These are phyloP conservation scores for Eupeodes luniger DNA, from an alignment of 2,888 invertebrate species.

Conservation along the genomic window DNA sequence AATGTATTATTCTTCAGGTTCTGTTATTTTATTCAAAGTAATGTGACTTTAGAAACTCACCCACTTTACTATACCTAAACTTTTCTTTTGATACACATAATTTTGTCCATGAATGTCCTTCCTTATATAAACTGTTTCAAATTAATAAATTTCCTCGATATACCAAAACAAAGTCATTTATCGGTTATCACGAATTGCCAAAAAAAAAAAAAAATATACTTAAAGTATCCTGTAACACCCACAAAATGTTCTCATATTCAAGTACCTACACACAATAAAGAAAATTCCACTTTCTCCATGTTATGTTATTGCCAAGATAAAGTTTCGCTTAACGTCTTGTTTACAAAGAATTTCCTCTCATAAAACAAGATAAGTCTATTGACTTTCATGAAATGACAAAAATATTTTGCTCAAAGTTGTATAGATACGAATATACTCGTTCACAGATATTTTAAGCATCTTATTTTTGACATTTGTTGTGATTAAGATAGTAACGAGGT, in stretches of 20 bases:
- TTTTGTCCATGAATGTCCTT: background rate
- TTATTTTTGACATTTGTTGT: too few relatives aligned
- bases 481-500: too few relatives aligned
- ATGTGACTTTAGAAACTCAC: too few relatives aligned
- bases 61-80: too few relatives aligned
- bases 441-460: too few relatives aligned
- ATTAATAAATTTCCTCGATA: slow-evolving; percentile 45
- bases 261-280: too few relatives aligned
- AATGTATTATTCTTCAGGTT: too few relatives aligned
- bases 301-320: slow-evolving; percentile 4
- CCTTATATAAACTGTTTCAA: slow-evolving; percentile 12
- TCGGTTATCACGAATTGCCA: slow-evolving; percentile 24
- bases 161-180: slow-evolving; percentile 33
- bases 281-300: background rate
- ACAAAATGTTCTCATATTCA: slow-evolving; percentile 25
- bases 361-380: slow-evolving; percentile 60
- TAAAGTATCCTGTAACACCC: background rate
- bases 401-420: too few relatives aligned
- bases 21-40: too few relatives aligned
- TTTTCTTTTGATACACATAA: too few relatives aligned
- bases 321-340: slow-evolving; percentile 32
- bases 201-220: background rate
- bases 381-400: background rate
- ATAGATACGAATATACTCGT: background rate
- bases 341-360: slow-evolving; percentile 32